Evolutionary conservation across 2,797 vertebrate species (phyloP).

Genomic region (Morus bassanus): DNA sequence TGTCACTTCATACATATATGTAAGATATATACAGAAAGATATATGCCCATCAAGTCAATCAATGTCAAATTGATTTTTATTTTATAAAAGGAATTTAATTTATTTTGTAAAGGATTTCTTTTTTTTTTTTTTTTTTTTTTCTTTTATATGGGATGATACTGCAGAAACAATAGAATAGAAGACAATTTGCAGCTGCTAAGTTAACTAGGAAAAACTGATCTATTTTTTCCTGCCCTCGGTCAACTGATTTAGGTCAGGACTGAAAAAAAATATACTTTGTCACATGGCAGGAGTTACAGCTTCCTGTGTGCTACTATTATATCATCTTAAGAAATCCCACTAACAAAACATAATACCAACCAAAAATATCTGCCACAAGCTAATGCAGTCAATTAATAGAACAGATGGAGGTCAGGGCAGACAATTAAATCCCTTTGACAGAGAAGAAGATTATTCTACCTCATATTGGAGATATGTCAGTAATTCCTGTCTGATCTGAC

Average conservation of each 20-base stretch:
- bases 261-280: not conserved
- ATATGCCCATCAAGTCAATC: not conserved
- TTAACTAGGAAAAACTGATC: not conserved
- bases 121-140: rapidly evolving
- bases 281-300: not conserved
- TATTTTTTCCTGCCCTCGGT: not conserved
- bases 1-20: not conserved
- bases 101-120: not conserved
- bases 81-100: not conserved
- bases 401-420: constrained; percentile 44
- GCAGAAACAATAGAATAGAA: not conserved
- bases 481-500: constrained; percentile 48
- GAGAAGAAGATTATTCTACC: constrained; percentile 39
- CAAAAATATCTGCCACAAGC: constrained; percentile 36
- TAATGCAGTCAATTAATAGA: constrained; percentile 47
- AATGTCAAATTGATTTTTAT: not conserved
- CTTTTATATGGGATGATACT: not conserved
- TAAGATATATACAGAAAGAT: not conserved
- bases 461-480: constrained; percentile 18
- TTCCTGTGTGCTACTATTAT: not conserved
- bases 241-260: constrained; percentile 6
- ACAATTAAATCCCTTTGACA: constrained; percentile 41
- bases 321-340: constrained; percentile 9
- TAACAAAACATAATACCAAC: constrained; percentile 32
- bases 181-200: not conserved